Evolutionary conservation across 2,888 invertebrate genomes (phyloP), one percentile per base, ranked within the genome.

Genomic region (Scaptomyza tumidula): DNA sequence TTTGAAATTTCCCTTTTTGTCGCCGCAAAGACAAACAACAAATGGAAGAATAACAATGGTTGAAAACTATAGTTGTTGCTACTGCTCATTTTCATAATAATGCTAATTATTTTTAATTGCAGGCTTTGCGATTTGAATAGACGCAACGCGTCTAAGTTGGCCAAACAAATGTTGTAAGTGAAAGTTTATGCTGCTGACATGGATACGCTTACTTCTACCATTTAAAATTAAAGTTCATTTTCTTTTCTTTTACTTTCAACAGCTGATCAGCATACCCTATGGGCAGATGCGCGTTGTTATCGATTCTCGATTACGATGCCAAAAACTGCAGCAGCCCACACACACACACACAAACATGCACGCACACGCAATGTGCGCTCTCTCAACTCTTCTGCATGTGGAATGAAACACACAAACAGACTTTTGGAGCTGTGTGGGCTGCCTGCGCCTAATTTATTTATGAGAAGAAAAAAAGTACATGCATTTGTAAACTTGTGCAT

Each of bases 31-130:
- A 50, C n/a, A 19, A n/a, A 50, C n/a, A 19, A 74, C 48, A 44
- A 53, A 61, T 50, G 57, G 57, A 64, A 75, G 49, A 74, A 64
- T 48, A 71, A 83, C 86, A 85, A 86, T 86, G 73, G 72, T 44
- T 60, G 63, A n/a, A 72, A 59, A 68, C 66, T 19, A 39, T 44
- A 44, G 41, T n/a, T 14, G 31, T 37, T 31, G 46, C 2, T 10
- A n/a, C 24, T 52, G 57, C 84, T 83, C 80, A 82, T 88, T 80
- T 84, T 83, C 86, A 88, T 86, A 87, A 80, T 88, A 83, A 84
- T 79, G 75, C 66, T 77, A 86, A 86, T 86, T 88, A 86, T 81
- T 81, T 86, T 89, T 86, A 86, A 86, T 88, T 86, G 79, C 63
- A 64, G 58, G 72, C 67, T 50, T 80, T 82, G 88, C 76, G 88